These are phyloP conservation scores for Anolis apletophallus DNA, from an alignment of 2,797 vertebrate genomes.

Conservation along the genomic window DNA sequence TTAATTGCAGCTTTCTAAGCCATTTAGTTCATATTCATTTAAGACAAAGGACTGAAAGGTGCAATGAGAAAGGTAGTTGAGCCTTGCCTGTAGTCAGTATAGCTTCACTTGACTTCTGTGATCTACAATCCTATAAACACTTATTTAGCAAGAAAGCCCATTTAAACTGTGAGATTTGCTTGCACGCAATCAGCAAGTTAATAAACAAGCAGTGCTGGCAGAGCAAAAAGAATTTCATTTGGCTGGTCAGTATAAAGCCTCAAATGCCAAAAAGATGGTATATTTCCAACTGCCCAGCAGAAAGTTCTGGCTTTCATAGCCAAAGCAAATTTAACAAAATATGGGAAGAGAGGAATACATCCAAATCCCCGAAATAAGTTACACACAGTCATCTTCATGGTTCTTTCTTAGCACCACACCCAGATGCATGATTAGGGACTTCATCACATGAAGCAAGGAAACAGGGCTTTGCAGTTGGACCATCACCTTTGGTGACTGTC, in stretches of 20 bases:
- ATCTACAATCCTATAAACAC: not conserved
- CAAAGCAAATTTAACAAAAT: not conserved
- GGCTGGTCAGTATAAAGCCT: not conserved
- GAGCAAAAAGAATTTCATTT: too few relatives aligned
- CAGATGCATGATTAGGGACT: not conserved
- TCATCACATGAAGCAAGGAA: too few relatives aligned
- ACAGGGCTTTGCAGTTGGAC: too few relatives aligned
- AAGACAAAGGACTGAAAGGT: not conserved
- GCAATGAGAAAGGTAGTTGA: conserved; percentile 11
- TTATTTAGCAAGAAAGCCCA: not conserved
- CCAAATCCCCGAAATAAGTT: not conserved
- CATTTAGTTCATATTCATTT: not conserved
- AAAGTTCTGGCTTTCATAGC: not conserved
- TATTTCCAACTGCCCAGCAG: not conserved
- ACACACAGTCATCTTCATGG: accelerated
- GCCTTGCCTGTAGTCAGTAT: not conserved
- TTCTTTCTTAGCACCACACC: not conserved
- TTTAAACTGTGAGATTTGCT: not conserved
- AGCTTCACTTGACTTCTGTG: not conserved
- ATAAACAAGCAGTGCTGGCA: not conserved
- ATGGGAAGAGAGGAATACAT: not conserved
- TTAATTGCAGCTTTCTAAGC: conserved; percentile 4
- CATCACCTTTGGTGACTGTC: too few relatives aligned
- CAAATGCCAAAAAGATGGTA: not conserved
- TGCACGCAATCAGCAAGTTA: not conserved